These are phyloP conservation scores for Anser cygnoides DNA, from an alignment of 2,113 vertebrate species.

Conservation along the genomic window DNA sequence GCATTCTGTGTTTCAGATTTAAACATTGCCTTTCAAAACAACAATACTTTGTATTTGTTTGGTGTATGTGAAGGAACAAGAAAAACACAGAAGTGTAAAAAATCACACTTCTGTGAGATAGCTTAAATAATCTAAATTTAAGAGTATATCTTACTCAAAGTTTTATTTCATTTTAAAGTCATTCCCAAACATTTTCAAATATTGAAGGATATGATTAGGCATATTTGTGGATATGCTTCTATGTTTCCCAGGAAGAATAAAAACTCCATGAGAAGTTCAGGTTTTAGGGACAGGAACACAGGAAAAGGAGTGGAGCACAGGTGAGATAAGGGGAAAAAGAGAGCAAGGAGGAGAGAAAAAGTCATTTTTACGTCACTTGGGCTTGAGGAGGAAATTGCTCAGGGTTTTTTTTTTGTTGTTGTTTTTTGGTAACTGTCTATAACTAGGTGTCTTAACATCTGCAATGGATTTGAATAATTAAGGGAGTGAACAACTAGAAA, in stretches of 20 bases:
- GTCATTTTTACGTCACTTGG: neutral
- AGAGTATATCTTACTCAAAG: neutral
- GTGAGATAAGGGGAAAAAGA: neutral
- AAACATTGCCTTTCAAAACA: neutral
- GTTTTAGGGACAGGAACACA: neutral
- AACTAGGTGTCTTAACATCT: neutral
- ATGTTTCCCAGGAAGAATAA: neutral
- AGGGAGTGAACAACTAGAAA: neutral
- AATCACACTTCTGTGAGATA: neutral
- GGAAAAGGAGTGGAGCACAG: neutral
- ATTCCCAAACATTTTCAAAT: neutral
- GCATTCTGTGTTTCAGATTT: neutral
- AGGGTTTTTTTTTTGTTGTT: neutral
- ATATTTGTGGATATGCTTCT: neutral
- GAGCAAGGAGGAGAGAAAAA: neutral
- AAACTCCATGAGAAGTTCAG: neutral
- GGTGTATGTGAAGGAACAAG: neutral
- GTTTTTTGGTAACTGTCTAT: neutral
- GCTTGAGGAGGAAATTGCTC: neutral
- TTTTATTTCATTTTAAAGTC: neutral
- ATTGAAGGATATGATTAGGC: neutral
- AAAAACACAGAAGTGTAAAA: neutral
- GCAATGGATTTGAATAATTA: conserved; percentile 3
- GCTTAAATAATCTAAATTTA: neutral
- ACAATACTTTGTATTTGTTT: neutral